phyloP scores from a whole-genome alignment of 2,797 vertebrate species.

The Tenualosa thibaudeaui region DNA sequence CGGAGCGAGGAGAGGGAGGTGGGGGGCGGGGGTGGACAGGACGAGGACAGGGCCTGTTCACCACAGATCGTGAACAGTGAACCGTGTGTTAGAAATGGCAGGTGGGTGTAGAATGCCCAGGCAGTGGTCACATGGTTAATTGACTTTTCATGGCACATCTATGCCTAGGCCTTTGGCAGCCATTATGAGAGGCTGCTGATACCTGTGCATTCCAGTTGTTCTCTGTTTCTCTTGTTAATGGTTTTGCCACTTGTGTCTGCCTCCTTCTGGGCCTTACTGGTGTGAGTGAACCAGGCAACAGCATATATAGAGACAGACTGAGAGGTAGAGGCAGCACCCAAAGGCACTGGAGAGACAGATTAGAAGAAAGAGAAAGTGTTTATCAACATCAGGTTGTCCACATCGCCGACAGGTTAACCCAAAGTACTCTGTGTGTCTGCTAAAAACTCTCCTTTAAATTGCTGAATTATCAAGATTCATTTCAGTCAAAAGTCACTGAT shows the following conservation, averaged over 20 bases:
- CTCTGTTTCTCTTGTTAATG: background rate
- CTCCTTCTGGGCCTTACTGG: background rate
- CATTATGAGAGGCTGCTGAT: background rate
- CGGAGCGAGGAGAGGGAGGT: background rate
- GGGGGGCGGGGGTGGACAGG: background rate
- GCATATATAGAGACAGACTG: background rate
- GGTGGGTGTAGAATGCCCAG: constrained; percentile 48
- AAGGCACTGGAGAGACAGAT: background rate
- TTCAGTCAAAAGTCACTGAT: constrained; percentile 22
- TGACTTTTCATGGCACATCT: constrained; percentile 45
- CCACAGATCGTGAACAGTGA: constrained; percentile 31
- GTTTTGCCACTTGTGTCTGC: background rate
- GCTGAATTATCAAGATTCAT: constrained; percentile 24
- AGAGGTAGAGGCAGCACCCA: background rate
- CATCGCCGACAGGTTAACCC: constrained; percentile 1
- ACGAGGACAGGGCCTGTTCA: constrained; percentile 31
- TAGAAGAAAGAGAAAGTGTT: background rate
- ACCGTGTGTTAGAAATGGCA: constrained; percentile 45
- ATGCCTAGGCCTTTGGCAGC: background rate
- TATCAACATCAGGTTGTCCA: background rate
- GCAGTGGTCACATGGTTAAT: constrained; percentile 29
- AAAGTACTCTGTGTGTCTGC: background rate
- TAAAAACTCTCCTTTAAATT: background rate
- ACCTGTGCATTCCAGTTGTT: background rate
- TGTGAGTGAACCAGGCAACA: background rate